Conservation (phyloP, 2,888 invertebrate species). For the Andrena camellia region DNA sequence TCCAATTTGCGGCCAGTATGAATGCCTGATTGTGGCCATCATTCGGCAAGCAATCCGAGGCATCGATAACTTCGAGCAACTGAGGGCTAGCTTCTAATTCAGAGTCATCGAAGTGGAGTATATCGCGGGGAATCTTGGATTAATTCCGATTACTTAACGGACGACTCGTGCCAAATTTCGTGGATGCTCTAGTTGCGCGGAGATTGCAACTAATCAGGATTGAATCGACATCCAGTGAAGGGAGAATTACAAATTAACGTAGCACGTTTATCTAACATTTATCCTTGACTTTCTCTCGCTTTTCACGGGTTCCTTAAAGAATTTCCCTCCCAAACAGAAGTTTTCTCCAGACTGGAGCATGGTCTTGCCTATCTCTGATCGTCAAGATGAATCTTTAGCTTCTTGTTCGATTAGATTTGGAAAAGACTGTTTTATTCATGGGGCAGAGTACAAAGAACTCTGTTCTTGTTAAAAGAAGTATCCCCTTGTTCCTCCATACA, state of each 20-base stretch:
- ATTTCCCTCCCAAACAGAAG: background rate
- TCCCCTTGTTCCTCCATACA: background rate
- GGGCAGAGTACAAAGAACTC: background rate
- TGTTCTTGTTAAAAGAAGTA: background rate
- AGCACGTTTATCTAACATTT: no score
- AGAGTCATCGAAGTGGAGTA: background rate
- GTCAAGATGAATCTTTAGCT: background rate
- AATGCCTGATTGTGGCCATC: constrained; percentile 1
- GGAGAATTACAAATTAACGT: no score
- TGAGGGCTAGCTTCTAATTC: background rate
- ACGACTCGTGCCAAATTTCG: no score
- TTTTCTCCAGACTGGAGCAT: no score
- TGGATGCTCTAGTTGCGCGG: no score
- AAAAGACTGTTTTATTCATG: background rate
- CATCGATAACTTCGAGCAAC: background rate
- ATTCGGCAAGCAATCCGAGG: constrained; percentile 16
- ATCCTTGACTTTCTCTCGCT: no score
- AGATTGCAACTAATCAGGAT: no score
- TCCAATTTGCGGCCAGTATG: background rate
- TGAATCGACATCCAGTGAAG: no score
- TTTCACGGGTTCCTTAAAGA: no score
- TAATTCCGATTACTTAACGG: no score
- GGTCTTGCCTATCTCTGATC: background rate
- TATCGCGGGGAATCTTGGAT: no score
- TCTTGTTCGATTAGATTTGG: background rate